Conservation (phyloP, 2,113 vertebrate species). For the Toxostoma redivivum region DNA sequence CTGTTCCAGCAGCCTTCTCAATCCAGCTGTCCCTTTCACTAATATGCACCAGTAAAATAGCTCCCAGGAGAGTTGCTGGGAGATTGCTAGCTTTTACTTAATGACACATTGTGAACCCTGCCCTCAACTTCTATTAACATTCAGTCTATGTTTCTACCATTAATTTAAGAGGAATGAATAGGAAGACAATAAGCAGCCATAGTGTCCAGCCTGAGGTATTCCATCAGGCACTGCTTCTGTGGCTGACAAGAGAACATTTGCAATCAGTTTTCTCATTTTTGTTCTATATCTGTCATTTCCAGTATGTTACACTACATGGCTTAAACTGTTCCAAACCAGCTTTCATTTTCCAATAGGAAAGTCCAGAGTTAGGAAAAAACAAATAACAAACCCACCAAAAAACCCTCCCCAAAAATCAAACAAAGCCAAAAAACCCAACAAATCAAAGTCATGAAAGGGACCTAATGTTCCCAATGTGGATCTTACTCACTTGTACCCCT, state of each 20-base stretch:
- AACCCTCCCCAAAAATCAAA: background rate
- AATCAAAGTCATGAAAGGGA: background rate
- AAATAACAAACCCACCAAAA: background rate
- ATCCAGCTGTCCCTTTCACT: constrained; percentile 12
- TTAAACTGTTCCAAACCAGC: background rate
- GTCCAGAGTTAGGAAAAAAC: background rate
- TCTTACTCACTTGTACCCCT: rapidly evolving
- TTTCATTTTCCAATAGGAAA: background rate
- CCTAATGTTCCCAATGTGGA: background rate
- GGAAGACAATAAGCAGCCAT: background rate
- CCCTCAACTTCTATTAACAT: constrained; percentile 50
- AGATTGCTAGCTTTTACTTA: constrained; percentile 43
- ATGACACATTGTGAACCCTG: constrained; percentile 12
- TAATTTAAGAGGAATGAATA: constrained; percentile 61
- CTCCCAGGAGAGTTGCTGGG: background rate
- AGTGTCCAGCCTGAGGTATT: background rate
- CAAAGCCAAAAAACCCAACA: background rate
- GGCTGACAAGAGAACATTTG: background rate
- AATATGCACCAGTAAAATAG: background rate
- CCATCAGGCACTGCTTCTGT: background rate
- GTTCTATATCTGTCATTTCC: background rate
- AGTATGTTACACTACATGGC: background rate
- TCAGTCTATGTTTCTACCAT: constrained; percentile 36
- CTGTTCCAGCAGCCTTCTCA: background rate
- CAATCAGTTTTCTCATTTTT: background rate